Base-by-base conservation (phyloP, 2,888 invertebrate species). In the Caenorhabditis macrosperma region DNA sequence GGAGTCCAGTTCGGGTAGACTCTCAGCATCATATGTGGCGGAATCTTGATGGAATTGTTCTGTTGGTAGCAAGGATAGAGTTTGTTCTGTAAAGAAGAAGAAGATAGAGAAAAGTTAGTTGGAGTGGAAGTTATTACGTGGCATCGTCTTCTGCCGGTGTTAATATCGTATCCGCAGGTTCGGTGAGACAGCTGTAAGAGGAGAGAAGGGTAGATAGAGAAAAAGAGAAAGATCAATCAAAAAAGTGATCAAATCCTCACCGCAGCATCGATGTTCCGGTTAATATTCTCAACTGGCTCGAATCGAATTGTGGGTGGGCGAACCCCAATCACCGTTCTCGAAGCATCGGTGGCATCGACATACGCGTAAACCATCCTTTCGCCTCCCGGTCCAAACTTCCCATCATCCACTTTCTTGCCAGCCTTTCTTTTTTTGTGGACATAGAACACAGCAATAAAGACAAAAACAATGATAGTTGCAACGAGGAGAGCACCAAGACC, bases 311-410 rank as follows among this genome's bases (percentile, higher is more conserved):
- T 66, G 5, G 55, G 44, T 24, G 69, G 59, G 44, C 77, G 24
- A 1, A 77, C 69, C 17, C 77, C 77, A 12, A 77, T 77, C 15
- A 77, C 68, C 1, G 77, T 69, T 33, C 61, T 69, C 15, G 77
- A 77, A 1, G 77, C 63, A 46, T 77, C 77, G 0, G 68, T 77
- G 17, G 77, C 60, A 60, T 77, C 77, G 17, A 78, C 78, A 35
- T 72, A 78, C 2, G 78, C 78, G 61, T 78, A 78, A 9, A 78
- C 78, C 66, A 72, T 61, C 6, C 72, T 24, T 24, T 71, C 66
- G 17, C 67, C 44, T 17, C 17, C 61, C 30, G 71, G 54, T 22
- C 48, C 72, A 67, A 72, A 78, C n/a, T 28, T 48, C 5, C 41
- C 54, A n/a, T 78, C 72, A 17, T 78, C 67, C 0, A 78, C 48